These are phyloP conservation scores for Cyclophora albipunctata DNA, from an alignment of 2,888 invertebrate genomes.

Conservation along the genomic window DNA sequence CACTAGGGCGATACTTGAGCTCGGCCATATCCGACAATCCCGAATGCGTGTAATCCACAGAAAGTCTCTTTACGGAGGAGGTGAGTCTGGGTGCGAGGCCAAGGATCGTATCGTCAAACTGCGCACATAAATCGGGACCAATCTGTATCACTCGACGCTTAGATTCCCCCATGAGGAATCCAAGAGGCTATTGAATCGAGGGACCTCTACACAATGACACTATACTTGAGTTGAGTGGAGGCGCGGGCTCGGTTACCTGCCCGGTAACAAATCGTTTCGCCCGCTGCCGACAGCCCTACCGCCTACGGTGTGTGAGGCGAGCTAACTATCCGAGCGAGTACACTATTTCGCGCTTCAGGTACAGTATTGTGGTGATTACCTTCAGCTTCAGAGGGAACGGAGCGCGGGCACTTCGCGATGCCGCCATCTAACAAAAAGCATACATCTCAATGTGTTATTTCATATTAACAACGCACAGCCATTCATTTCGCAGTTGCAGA, in stretches of 20 bases:
- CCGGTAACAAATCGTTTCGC: slow-evolving; percentile 2
- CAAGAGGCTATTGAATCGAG: slow-evolving; percentile 12
- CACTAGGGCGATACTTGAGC: slow-evolving; percentile 26
- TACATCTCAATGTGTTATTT: slow-evolving; percentile 42
- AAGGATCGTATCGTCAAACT: slow-evolving; percentile 27
- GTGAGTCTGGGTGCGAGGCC: slow-evolving; percentile 7
- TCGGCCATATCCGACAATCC: slow-evolving; percentile 30
- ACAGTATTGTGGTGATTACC: slow-evolving; percentile 20
- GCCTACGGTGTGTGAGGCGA: not conserved
- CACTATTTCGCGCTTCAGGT: no score
- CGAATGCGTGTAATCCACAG: slow-evolving; percentile 36
- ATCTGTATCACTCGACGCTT: slow-evolving; percentile 30
- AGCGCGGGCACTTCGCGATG: slow-evolving; percentile 13
- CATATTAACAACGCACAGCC: slow-evolving; percentile 47
- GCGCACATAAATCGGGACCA: slow-evolving; percentile 38
- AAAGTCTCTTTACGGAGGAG: slow-evolving; percentile 24
- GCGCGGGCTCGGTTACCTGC: no score
- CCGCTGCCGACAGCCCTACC: not conserved
- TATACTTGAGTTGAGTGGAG: no score
- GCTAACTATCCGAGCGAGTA: no score
- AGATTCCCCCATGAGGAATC: slow-evolving; percentile 10
- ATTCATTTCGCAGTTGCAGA: slow-evolving; percentile 55
- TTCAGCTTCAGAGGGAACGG: slow-evolving; percentile 11
- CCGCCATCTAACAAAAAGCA: slow-evolving; percentile 60
- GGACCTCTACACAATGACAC: slow-evolving; percentile 9